Evolutionary conservation across 35 echinoderm and acorn worm species (phyloP), one percentile per base, ranked within the genome.

Genomic region (Amphiura filiformis): DNA sequence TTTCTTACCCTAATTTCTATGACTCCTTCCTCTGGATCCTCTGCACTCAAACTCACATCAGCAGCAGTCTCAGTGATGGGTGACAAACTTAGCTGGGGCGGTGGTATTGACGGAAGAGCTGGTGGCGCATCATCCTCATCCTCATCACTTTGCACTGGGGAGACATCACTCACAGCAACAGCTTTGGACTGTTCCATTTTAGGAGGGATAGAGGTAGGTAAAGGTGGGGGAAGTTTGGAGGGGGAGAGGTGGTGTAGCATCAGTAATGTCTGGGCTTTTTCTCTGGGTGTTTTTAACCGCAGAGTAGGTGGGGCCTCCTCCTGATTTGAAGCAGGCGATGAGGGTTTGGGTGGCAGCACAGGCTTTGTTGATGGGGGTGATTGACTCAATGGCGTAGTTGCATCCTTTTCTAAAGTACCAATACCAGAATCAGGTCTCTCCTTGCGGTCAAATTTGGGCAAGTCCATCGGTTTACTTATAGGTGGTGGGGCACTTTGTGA

Each of bases 1-100:
- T 41, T 34, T 84, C 95, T 91, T 91, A 97, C 95, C 79, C 65
- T 86, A 75, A 97, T 93, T 86, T 97, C 91, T 31, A 97, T 84
- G 42, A 97, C 92, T 34, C 95, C 95, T 86, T 97, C 95, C 17
- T 97, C 84, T 39, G 70, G 87, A 42, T 93, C 83, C 17, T 90
- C 88, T 35, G 81, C 80, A 13, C 87, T 42, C 15, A 57, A 17
- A 32, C 30, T 76, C 30, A 35, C 83, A 81, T 91, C 90, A 84
- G 61, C 7, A 9, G 41, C 41, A 47, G 5, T 47, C 11, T 15
- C 61, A 23, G 32, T 0, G 56, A 33, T 11, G 41, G 80, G 23
- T 76, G 83, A 33, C 56, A 56, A 34, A 65, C 36, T 13, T 26
- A 84, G 47, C 90, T 86, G 84, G 95, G 61, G 94, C 36, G 96